Evolutionary conservation across 1,140 invertebrate species (phyloP).

Genomic region (Pararge aegeria): DNA sequence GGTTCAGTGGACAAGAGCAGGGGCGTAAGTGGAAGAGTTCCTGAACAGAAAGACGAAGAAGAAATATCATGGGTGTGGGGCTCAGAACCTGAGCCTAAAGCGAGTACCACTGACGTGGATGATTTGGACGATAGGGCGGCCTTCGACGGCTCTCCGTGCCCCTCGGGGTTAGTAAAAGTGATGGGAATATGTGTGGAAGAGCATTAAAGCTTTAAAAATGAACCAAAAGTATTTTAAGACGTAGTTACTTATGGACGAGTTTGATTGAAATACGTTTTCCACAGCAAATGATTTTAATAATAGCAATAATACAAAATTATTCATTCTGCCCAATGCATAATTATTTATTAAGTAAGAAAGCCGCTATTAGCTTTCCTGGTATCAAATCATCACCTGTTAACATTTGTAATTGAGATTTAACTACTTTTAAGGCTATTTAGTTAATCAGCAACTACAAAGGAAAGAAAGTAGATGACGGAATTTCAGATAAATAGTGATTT

Average conservation of each 20-base stretch:
- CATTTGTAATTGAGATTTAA: no score
- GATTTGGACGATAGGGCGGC: slow-evolving; percentile 32
- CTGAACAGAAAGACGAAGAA: slow-evolving; percentile 13
- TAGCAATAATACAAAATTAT: no score
- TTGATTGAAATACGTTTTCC: no score
- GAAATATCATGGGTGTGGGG: slow-evolving; percentile 32
- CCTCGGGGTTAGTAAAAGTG: slow-evolving; percentile 30
- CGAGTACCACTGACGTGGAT: slow-evolving; percentile 10
- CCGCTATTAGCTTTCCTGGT: no score
- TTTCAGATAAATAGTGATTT: no score
- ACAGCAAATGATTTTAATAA: no score
- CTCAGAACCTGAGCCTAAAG: not conserved
- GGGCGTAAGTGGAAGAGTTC: not conserved
- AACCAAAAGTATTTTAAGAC: not conserved
- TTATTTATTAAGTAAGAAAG: no score
- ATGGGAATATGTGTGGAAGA: slow-evolving; percentile 27
- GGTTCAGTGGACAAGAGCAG: not conserved
- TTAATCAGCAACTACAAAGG: no score
- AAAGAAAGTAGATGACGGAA: no score
- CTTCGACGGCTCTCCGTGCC: slow-evolving; percentile 33
- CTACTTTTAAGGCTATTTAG: no score
- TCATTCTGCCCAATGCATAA: no score
- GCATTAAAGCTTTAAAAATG: slow-evolving; percentile 7
- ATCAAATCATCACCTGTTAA: no score
- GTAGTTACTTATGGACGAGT: not conserved